Evolutionary conservation across 2,888 invertebrate genomes (phyloP), one percentile per base, ranked within the genome.

Genomic region (Stegophylla sp.): DNA sequence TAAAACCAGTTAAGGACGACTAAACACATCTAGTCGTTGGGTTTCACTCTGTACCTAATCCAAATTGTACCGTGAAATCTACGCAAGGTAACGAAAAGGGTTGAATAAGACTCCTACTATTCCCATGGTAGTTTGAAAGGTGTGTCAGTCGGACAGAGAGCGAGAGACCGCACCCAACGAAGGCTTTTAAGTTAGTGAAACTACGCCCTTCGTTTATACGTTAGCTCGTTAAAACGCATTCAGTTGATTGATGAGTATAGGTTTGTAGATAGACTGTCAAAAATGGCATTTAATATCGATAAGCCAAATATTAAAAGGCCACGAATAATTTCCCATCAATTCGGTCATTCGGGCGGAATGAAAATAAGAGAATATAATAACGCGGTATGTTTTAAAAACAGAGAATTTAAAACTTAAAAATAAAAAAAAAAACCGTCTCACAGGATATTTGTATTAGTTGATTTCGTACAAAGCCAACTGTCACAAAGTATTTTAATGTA

Each of bases 171-270:
- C 79, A 45, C 79, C 79, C 79, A 61, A n/a, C 3, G 41, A 45
- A 71, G 61, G 79, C 51, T 79, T 71, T 79, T 71, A 69, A 79
- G 45, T 69, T 34, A 77, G 61, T 51, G 45, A 26, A 79, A 71
- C 77, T 79, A 79, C 79, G 79, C 79, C 79, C 79, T 79, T 79
- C 61, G 23, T 61, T 75, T 53, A n/a, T n/a, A 53, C 20, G 48
- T 63, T 34, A 15, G 53, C 64, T 41, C 53, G 66, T 76, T 43
- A 66, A 53, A 64, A 34, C 34, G 34, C 23, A 48, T 53, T 17
- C n/a, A 20, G 13, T 53, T 43, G 75, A 76, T 53, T 43, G 66
- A 66, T 41, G 41, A 53, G 12, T 63, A 20, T 34, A 63, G 45
- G 26, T 56, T 56, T 72, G 41, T 48, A 34, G 20, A 56, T 20